Base-by-base conservation (phyloP, 1,140 invertebrate genomes). In the Anadara kagoshimensis region DNA sequence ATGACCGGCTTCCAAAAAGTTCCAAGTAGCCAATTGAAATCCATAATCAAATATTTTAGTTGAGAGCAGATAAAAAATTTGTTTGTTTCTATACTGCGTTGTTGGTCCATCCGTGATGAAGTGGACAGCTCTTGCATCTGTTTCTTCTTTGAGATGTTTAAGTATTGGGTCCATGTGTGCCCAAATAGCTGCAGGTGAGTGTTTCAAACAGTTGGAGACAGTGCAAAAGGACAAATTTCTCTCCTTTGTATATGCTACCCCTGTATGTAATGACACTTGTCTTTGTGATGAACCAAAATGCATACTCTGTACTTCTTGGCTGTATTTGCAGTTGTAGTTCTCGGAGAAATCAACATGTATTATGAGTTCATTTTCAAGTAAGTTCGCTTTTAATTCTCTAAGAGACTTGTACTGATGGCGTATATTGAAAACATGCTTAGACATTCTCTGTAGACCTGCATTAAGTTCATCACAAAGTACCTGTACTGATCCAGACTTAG, bases 121-220 rank as follows among this genome's bases (percentile, higher is more conserved):
- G 56, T 80, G 69, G 20, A 76, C 3, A 22, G 43, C 76, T 1
- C 49, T 43, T 0, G 67, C 68, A 44, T 49, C 47, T 22, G 57
- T 47, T 61, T 66, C 51, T 12, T 45, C 36, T 41, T 65, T 70
- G 14, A 80, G 54, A 29, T 66, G 12, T 24, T 54, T 29, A 11
- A 83, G 49, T 24, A 85, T 22, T n/a, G 80, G 73, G 12, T 68
- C 66, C 18, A 81, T 5, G 69, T 82, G 73, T 5, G 64, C 61
- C 83, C 75, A 85, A 63, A 81, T 78, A 24, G 61, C 75, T 22
- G 69, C 47, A 24, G 78, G 82, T 22, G 68, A 76, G 61, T 82
- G 76, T 10, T 75, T 47, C 18, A 73, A 51, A 36, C n/a, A 36
- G 45, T 81, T 73, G 5, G 78, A 80, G 5, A 83, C 44, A 16